phyloP scores from a whole-genome alignment of 2,113 vertebrate species.

The Saccopteryx leptura region DNA sequence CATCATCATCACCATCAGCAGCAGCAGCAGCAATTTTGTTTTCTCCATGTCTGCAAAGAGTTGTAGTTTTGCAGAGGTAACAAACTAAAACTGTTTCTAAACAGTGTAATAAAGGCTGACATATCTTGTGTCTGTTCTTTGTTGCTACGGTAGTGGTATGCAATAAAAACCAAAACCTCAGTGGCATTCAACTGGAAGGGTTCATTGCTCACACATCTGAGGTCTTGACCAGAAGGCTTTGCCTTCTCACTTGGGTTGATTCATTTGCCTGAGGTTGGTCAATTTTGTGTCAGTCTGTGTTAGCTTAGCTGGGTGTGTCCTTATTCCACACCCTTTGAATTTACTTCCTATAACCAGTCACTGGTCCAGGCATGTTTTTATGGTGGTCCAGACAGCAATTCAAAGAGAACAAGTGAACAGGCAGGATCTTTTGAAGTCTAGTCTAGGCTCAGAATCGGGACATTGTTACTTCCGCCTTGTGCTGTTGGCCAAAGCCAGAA shows the following conservation, averaged over 20 bases:
- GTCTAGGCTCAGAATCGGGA: neutral
- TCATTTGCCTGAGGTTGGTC: neutral
- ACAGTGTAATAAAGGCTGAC: neutral
- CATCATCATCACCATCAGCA: neutral
- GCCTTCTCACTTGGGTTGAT: neutral
- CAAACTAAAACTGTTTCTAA: neutral
- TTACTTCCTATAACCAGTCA: neutral
- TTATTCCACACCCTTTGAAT: neutral
- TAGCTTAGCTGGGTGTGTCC: neutral
- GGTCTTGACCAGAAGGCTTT: neutral
- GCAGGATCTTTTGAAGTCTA: neutral
- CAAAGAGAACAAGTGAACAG: neutral
- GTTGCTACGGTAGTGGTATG: neutral
- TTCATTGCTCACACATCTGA: neutral
- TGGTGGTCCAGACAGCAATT: neutral
- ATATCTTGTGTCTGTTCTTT: neutral
- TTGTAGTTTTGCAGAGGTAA: neutral
- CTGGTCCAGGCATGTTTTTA: neutral
- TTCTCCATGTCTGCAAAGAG: neutral
- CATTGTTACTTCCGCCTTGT: neutral
- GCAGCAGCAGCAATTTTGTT: neutral
- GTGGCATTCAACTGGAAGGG: neutral
- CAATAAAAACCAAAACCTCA: neutral
- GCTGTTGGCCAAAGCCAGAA: neutral
- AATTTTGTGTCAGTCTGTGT: rapidly evolving